Base-by-base conservation (phyloP, 1,140 invertebrate genomes). In the Coptotermes formosanus region DNA sequence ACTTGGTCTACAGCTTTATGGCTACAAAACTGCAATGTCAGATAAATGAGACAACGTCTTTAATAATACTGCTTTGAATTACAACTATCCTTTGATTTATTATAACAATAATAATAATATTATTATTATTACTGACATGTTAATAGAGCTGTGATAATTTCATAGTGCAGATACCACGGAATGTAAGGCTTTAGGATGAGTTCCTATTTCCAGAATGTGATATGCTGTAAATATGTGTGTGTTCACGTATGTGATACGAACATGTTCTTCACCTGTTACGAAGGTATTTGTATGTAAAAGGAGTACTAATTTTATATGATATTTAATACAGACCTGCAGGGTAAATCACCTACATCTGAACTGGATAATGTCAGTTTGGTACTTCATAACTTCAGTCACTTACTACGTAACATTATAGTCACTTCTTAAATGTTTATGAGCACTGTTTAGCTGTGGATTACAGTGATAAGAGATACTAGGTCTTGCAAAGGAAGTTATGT, bases 131-230 rank as follows among this genome's bases (percentile, higher is more conserved):
- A 75, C 25, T 75, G 25, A 75, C 25, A 30, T 75, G n/a, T 75
- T 6, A 75, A 30, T 25, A 75, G 19, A 75, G 64, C 64, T 75
- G 64, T 75, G 64, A 75, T 75, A 75, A 30, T 75, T 0, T 75
- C 11, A 30, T 25, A 75, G 9, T 75, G 64, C 64, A 75, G 64
- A 9, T 75, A n/a, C 64, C 8, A 9, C 25, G 14, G 11, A 30
- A 9, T 12, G 2, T 8, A 30, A 30, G 64, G n/a, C 7, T 75
- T 75, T 3, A 14, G 64, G 64, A 75, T 30, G 64, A 75, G 64
- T 75, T 75, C 64, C 64, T 75, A 75, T 75, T 30, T 75, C n/a
- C 64, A 75, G 64, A 75, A 30, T 75, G 64, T 75, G 64, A 75
- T 75, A 75, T 30, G 30, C n/a, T 75, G 64, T 75, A n/a, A 8